These are phyloP conservation scores for Ciconia maguari DNA, from an alignment of 2,113 vertebrate genomes.

Conservation along the genomic window DNA sequence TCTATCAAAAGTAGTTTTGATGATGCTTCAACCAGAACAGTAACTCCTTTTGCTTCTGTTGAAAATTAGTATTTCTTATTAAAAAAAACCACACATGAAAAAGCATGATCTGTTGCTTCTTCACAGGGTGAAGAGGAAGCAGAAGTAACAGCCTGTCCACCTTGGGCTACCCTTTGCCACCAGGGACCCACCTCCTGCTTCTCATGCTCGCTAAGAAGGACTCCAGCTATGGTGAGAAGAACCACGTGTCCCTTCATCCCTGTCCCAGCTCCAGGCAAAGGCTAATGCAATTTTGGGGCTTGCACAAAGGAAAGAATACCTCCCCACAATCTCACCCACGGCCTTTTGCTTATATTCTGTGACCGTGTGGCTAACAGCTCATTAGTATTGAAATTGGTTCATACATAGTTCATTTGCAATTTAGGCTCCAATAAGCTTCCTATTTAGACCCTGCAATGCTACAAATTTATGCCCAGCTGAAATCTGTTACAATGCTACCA, in stretches of 20 bases:
- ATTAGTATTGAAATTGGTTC: constrained; percentile 42
- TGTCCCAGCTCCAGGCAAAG: neutral
- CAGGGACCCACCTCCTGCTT: neutral
- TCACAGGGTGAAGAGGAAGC: neutral
- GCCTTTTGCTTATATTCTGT: neutral
- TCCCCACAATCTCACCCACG: neutral
- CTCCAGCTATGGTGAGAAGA: neutral
- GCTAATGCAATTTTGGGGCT: neutral
- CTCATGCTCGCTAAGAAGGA: neutral
- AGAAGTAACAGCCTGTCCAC: neutral
- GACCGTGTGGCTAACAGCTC: neutral
- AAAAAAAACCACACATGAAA: neutral
- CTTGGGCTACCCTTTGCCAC: neutral
- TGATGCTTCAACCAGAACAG: neutral
- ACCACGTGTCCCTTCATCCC: fast-evolving
- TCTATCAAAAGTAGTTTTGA: neutral
- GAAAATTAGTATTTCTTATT: neutral
- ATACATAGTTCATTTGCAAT: constrained; percentile 20
- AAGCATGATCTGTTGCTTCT: neutral
- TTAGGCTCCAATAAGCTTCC: constrained; percentile 19
- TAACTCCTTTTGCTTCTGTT: neutral
- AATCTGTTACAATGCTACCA: neutral
- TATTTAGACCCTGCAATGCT: neutral
- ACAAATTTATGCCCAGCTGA: constrained; percentile 2
- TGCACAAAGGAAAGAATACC: neutral